Evolutionary conservation across 2,888 invertebrate species (phyloP).

Genomic region (Danaus chrysippus): DNA sequence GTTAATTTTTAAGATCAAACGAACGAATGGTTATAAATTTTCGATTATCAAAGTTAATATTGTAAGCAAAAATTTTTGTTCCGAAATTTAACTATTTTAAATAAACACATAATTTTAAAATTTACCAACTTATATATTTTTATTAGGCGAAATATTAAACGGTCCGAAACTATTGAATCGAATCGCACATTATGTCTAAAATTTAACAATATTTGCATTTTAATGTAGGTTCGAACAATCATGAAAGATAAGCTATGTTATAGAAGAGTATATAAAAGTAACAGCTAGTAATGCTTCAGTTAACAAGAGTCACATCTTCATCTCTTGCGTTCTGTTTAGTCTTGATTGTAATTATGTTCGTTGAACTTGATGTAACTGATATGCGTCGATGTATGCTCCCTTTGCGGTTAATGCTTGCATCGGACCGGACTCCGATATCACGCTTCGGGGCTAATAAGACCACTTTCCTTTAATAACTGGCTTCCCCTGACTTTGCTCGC

Average conservation of each 20-base stretch:
- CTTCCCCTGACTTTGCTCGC: not conserved
- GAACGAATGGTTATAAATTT: too few relatives aligned
- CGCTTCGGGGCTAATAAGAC: conserved; percentile 52
- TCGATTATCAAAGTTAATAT: too few relatives aligned
- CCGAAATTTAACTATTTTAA: too few relatives aligned
- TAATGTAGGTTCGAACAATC: too few relatives aligned
- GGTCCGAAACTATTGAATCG: too few relatives aligned
- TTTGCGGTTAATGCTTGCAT: conserved; percentile 42
- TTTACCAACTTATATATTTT: too few relatives aligned
- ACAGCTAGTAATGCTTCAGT: conserved; percentile 16
- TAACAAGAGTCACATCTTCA: conserved; percentile 26
- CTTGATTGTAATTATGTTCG: conserved; percentile 33
- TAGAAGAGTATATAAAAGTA: conserved; percentile 1
- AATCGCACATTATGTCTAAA: too few relatives aligned
- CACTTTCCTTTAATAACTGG: conserved; percentile 22
- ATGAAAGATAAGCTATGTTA: not conserved
- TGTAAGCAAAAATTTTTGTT: too few relatives aligned
- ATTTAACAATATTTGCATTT: too few relatives aligned
- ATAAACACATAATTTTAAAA: too few relatives aligned
- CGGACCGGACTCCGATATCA: conserved; percentile 36
- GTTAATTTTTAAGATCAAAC: too few relatives aligned
- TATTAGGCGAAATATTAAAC: too few relatives aligned
- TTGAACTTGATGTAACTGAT: conserved; percentile 52
- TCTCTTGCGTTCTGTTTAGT: conserved; percentile 48
- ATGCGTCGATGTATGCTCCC: conserved; percentile 51